Base-by-base conservation (phyloP, 1,140 invertebrate species). In the Diabrotica undecimpunctata region DNA sequence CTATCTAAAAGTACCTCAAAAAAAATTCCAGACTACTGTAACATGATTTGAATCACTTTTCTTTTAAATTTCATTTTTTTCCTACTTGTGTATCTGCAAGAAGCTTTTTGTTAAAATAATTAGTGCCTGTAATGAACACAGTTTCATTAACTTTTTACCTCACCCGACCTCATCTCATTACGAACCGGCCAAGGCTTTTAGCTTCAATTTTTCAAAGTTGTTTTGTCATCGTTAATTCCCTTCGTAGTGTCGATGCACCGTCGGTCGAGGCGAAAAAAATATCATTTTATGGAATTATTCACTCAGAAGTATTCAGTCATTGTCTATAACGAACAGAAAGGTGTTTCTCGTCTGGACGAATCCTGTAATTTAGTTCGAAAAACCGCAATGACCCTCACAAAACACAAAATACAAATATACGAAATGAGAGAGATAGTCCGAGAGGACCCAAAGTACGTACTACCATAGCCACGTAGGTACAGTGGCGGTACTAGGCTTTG, bases 241-340 rank as follows among this genome's bases (percentile, higher is more conserved):
- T 46, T 46, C 8, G 8, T n/a, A 46, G n/a, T 10, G n/a, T 8
- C 41, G 41, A 46, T 46, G n/a, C n/a, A 46, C 41, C 41, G 41
- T 46, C 41, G 41, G 41, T 6, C 12, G 41, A 5, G 11, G 14
- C 10, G 50, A 37, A 57, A 57, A 60, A 60, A 60, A 60, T 60
- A 60, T 60, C 58, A 60, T 60, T 60, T 60, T 60, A 39, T 60
- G 58, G 39, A 60, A 60, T 60, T 60, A 51, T 60, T 60, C 41
- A 46, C 38, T 50, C 58, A 51, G 58, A 60, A 60, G 46, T 36
- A 50, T 60, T 60, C 58, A 60, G 58, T 60, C 58, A 60, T 60
- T 60, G 58, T 60, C 58, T 60, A 41, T 60, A 60, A 60, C 58
- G 58, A 60, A 60, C 38, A 60, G 46, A 60, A 57, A 60, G 58